These are phyloP conservation scores for Eulemur rufifrons DNA, from an alignment of 2,113 vertebrate species.

Conservation along the genomic window DNA sequence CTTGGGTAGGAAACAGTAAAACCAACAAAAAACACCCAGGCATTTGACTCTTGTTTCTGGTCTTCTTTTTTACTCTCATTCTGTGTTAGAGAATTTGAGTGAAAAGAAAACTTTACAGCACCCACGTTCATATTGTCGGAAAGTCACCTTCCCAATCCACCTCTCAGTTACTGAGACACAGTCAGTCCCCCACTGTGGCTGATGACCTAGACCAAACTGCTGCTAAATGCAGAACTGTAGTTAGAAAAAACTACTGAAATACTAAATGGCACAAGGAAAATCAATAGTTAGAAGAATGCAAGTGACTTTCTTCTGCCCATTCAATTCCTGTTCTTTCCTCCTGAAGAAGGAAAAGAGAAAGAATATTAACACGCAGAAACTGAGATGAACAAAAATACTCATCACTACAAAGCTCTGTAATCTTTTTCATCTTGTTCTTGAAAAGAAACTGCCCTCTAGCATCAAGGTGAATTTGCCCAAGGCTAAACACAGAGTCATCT, in stretches of 20 bases:
- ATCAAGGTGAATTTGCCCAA: background rate
- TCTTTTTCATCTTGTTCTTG: slow-evolving; percentile 27
- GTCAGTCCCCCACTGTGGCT: background rate
- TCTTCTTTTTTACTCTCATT: background rate
- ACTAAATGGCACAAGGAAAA: slow-evolving; percentile 70
- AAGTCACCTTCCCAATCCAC: slow-evolving; percentile 31
- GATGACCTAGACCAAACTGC: slow-evolving; percentile 51
- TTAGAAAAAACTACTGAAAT: slow-evolving; percentile 77
- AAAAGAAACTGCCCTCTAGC: slow-evolving; percentile 5
- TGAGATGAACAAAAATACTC: slow-evolving; percentile 55
- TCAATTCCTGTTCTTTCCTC: slow-evolving; percentile 58
- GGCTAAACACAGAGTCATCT: background rate
- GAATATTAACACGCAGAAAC: slow-evolving; percentile 56
- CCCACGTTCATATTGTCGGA: background rate
- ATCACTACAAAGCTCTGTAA: slow-evolving; percentile 48
- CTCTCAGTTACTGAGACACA: background rate
- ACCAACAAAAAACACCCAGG: background rate
- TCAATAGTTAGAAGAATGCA: slow-evolving; percentile 73
- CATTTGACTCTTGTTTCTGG: background rate
- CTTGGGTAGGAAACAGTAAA: background rate
- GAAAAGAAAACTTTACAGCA: background rate
- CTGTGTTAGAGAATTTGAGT: background rate
- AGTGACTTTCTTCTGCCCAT: slow-evolving; percentile 59
- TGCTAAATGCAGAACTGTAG: slow-evolving; percentile 64
- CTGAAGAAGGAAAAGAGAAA: slow-evolving; percentile 69